Evolutionary conservation across 1,140 invertebrate species (phyloP).

Genomic region (Drosophila varians): DNA sequence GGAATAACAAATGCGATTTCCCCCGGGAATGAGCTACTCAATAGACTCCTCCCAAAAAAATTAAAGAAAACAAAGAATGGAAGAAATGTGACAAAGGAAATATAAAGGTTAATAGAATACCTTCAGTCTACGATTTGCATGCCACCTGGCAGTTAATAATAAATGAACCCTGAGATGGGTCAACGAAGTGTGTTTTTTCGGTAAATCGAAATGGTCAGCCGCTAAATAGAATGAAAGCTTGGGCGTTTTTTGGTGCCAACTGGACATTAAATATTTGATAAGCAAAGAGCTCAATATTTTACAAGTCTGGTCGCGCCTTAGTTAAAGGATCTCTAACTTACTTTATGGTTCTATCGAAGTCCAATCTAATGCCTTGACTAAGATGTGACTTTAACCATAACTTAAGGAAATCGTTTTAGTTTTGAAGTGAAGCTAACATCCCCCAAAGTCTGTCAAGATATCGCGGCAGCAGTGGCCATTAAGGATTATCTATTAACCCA

Average conservation of each 20-base stretch:
- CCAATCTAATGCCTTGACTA: background rate
- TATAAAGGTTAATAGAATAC: conserved; percentile 28
- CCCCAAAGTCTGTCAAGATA: background rate
- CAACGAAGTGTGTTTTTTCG: conserved; percentile 2
- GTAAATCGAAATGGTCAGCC: background rate
- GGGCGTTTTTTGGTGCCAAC: background rate
- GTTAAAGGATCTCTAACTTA: too few species aligned
- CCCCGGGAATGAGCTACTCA: background rate
- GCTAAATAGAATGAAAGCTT: conserved; percentile 3
- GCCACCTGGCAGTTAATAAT: conserved; percentile 53
- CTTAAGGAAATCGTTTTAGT: background rate
- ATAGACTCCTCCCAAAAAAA: conserved; percentile 22
- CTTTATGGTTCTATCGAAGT: too few species aligned
- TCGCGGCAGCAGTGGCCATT: conserved; percentile 1
- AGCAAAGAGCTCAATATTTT: background rate
- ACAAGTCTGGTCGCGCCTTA: background rate
- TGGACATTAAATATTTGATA: conserved; percentile 1
- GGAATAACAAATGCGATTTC: conserved; percentile 57
- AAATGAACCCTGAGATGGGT: conserved; percentile 7
- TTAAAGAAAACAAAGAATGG: background rate
- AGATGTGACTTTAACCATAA: background rate
- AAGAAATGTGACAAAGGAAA: conserved; percentile 15
- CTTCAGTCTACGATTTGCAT: conserved; percentile 51
- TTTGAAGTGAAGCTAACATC: background rate
- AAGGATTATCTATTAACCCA: conserved; percentile 30